Base-by-base conservation (phyloP, 1,140 invertebrate species). In the Drosophila guanche region DNA sequence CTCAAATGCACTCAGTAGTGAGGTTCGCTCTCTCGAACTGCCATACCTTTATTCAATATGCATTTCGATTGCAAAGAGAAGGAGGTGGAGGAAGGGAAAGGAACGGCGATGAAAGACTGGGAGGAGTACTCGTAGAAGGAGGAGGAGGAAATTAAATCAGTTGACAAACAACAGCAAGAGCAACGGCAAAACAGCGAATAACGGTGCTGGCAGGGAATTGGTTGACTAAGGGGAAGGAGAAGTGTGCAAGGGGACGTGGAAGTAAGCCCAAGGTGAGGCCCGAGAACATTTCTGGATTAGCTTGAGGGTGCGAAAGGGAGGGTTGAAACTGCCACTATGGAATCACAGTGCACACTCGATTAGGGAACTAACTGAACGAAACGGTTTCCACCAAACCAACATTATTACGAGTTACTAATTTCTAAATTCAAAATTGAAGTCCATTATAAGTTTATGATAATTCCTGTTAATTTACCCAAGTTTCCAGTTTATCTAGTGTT, bases 101-200 rank as follows among this genome's bases (percentile, higher is more conserved):
- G 3, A 25, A 40, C 7, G 25, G 41, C 41, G 29, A 27, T 33
- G 29, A 33, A 33, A 3, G 33, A 12, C 33, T 37, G 33, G 33
- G 33, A 3, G 63, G 62, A 62, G 48, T 56, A 57, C 57, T 61
- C 45, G 46, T 20, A 61, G 58, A 61, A 57, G 59, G 59, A 57
- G 69, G 74, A 59, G 61, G 71, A 83, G 81, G 66, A 86, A 86
- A 88, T 86, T 88, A 88, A 86, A 86, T 86, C 81, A 86, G 83
- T 86, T 86, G 81, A 81, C 81, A 86, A 85, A 79, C 59, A 76
- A 75, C 74, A 81, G 54, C 76, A 78, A 70, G 22, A 52, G 47
- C 56, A 47, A 33, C 40, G 12, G 47, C 25, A 5, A 6, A 27
- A 27, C 5, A 27, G 25, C 33, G 33, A 37, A 37, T 37, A 10